A percentile compares a stretch with the other conserved stretches of the same genome.
Conservation (phyloP, 2,113 vertebrate species). For the Pterocles burchelli region DNA sequence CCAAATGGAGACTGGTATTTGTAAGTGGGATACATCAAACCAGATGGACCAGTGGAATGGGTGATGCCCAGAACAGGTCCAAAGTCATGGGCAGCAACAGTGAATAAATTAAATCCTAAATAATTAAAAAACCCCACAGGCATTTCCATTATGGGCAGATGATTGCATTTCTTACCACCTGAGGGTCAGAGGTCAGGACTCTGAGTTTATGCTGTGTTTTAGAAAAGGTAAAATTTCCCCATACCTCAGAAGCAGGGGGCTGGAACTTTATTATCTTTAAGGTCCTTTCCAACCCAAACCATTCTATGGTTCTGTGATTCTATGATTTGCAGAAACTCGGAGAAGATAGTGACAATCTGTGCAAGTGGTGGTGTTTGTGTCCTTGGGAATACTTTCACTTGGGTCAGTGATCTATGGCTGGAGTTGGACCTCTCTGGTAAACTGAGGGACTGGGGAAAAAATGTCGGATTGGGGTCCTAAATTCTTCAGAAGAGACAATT, state of each 20-base stretch:
- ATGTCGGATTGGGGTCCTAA: not conserved
- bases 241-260: not conserved
- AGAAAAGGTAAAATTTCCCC: not conserved
- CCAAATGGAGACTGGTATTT: constrained; percentile 67
- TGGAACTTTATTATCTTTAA: too few species aligned
- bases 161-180: not conserved
- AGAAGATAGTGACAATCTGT: not conserved
- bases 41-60: constrained; percentile 76
- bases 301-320: too few species aligned
- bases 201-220: not conserved
- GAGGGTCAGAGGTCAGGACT: not conserved
- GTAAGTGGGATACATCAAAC: constrained; percentile 81
- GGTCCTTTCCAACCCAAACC: too few species aligned
- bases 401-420: not conserved
- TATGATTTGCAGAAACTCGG: not conserved
- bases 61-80: constrained; percentile 78
- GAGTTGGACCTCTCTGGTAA: not conserved
- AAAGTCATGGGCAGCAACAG: constrained; percentile 81
- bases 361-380: not conserved
- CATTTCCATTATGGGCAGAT: not conserved
- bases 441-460: not conserved
- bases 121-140: not conserved
- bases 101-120: constrained; percentile 82
- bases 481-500: not conserved
- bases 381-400: not conserved